Base-by-base conservation (phyloP, 2,113 vertebrate genomes). In the Xenotilapia caudafasciata region DNA sequence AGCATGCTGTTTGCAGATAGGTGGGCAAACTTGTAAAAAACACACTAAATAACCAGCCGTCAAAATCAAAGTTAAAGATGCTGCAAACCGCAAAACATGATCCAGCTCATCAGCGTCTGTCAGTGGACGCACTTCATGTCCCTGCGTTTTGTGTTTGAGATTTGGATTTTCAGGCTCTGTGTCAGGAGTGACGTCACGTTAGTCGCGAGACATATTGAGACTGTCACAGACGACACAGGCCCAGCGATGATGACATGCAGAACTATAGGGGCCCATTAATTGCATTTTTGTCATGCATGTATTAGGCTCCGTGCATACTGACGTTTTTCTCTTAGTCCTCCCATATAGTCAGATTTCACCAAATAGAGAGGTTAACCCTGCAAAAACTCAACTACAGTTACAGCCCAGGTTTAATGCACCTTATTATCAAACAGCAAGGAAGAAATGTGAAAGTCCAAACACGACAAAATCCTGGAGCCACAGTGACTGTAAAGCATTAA, bases 321-420 rank as follows among this genome's bases (percentile, higher is more conserved):
- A 75, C 6, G 3, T 31, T 49, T 49, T 45, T 12, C 26, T 47
- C 60, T 65, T 38, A 12, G 19, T n/a, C 9, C 23, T 12, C 15
- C 3, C 68, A 17, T 28, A 45, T 17, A 47, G 68, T 47, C 40
- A 45, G 6, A 73, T 6, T 45, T 73, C 21, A 45, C 23, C 23
- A 31, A 12, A 73, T 4, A 26, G 65, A 23, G 65, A 3, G 38
- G 68, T 45, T 26, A 73, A 45, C 65, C 21, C 65, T 68, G 60
- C 35, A 73, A 26, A 73, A 73, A 26, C 7, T 47, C 9, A 4
- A 7, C 45, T 77, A 49, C 23, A 49, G 4, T 12, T 77, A 5
- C 15, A 8, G 9, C 33, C 8, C 6, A 17, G 4, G 0, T 11
- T 7, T 75, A 28, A 8, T 31, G 70, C 15, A 31, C 8, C 0